Conservation (phyloP, 2,888 invertebrate genomes). For the Eupelmus urozonus region DNA sequence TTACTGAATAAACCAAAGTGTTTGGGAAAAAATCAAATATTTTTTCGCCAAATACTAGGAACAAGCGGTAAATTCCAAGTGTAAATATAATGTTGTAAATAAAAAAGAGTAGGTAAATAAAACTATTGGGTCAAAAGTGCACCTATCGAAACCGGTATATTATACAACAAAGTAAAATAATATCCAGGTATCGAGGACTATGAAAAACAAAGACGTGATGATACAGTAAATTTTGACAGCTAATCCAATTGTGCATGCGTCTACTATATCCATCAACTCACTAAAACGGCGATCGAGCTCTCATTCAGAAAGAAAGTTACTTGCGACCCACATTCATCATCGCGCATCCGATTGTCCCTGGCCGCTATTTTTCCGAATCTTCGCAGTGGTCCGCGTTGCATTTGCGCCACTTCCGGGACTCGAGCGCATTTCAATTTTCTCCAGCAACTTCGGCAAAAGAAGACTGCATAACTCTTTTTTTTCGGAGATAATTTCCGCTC, state of each 20-base stretch:
- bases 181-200: no score
- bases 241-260: not conserved
- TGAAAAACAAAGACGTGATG: slow-evolving; percentile 37
- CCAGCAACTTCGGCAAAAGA: no score
- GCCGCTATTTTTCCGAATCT: slow-evolving; percentile 6
- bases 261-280: slow-evolving; percentile 30
- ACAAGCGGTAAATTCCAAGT: no score
- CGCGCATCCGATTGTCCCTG: not conserved
- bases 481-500: slow-evolving; percentile 45
- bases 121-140: no score
- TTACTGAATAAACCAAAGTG: no score
- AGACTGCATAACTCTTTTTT: no score
- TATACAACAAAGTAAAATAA: no score
- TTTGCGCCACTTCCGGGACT: slow-evolving; percentile 47
- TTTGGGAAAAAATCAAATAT: no score
- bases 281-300: slow-evolving; percentile 19
- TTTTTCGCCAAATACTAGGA: no score
- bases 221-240: slow-evolving; percentile 17
- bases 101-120: not conserved
- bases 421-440: slow-evolving; percentile 56
- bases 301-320: slow-evolving; percentile 32
- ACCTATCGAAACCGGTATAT: no score
- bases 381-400: not conserved
- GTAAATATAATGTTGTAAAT: not conserved
- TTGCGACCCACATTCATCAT: slow-evolving; percentile 51